phyloP scores from a whole-genome alignment of 2,888 invertebrate species.

The Euphydryas editha region DNA sequence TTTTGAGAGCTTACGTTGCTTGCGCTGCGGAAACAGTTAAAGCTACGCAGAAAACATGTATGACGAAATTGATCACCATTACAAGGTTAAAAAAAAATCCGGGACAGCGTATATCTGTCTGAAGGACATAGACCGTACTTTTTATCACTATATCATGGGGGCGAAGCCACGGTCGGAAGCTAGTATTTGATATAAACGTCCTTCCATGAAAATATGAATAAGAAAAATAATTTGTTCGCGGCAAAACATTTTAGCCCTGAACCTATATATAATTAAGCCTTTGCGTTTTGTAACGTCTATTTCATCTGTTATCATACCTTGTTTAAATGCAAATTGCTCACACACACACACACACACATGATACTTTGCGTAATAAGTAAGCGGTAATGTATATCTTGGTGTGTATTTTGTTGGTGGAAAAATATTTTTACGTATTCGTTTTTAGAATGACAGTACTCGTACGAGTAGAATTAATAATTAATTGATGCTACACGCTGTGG shows the following conservation, averaged over 20 bases:
- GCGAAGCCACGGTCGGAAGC: too few species aligned
- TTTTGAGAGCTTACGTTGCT: too few species aligned
- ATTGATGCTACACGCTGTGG: too few species aligned
- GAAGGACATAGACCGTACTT: too few species aligned
- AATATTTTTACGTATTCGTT: not conserved
- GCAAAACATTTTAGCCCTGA: not conserved
- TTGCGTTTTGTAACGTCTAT: conserved; percentile 35
- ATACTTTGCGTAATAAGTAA: conserved; percentile 5
- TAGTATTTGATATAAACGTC: not conserved
- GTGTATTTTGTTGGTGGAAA: not conserved
- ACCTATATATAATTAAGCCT: conserved; percentile 29
- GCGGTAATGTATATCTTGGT: not conserved
- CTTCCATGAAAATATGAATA: not conserved
- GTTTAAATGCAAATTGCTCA: conserved; percentile 41
- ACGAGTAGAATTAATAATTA: not conserved
- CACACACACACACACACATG: not conserved
- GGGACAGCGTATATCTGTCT: too few species aligned
- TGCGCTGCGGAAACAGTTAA: too few species aligned
- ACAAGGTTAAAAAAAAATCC: too few species aligned
- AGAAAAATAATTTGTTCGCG: not conserved
- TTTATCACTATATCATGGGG: too few species aligned
- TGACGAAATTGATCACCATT: too few species aligned
- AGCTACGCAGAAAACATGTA: too few species aligned
- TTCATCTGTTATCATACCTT: conserved; percentile 33
- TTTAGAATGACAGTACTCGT: not conserved